Evolutionary conservation across 2,797 vertebrate genomes (phyloP).

Genomic region (Gastrophryne carolinensis): DNA sequence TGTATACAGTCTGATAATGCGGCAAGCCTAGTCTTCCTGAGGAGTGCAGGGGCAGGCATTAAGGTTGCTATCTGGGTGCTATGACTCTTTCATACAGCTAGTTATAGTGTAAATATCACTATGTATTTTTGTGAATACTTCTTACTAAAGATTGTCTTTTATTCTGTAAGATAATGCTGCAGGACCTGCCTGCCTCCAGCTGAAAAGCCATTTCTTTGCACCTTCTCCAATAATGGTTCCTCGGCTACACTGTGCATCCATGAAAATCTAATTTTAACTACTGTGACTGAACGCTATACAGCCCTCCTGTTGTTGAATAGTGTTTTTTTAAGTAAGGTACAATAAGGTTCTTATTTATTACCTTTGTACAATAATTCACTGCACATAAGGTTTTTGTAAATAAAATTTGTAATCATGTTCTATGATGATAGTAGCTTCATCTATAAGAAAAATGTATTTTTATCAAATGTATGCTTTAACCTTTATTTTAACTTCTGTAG

Average conservation of each 20-base stretch:
- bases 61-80: slow-evolving; percentile 13
- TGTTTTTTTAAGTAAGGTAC: slow-evolving; percentile 57
- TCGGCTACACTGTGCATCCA: slow-evolving; percentile 18
- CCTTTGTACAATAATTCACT: slow-evolving; percentile 71
- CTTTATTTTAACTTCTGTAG: slow-evolving; percentile 70
- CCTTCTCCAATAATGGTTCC: not conserved
- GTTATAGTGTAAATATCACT: slow-evolving; percentile 50
- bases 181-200: slow-evolving; percentile 23
- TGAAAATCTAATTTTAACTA: slow-evolving; percentile 28
- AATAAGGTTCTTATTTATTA: slow-evolving; percentile 76
- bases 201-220: slow-evolving; percentile 45
- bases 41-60: not conserved
- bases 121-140: slow-evolving; percentile 75
- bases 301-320: slow-evolving; percentile 17
- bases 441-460: slow-evolving; percentile 62
- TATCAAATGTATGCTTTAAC: slow-evolving; percentile 63
- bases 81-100: slow-evolving; percentile 17
- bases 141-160: slow-evolving; percentile 63
- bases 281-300: slow-evolving; percentile 26
- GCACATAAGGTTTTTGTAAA: slow-evolving; percentile 72
- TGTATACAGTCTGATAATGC: not conserved
- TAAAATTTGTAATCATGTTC: slow-evolving; percentile 66
- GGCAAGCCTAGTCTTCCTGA: not conserved
- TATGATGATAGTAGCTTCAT: slow-evolving; percentile 64
- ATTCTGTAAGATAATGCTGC: slow-evolving; percentile 60